phyloP scores from a whole-genome alignment of 2,888 invertebrate genomes.

The Julus scandinavius region DNA sequence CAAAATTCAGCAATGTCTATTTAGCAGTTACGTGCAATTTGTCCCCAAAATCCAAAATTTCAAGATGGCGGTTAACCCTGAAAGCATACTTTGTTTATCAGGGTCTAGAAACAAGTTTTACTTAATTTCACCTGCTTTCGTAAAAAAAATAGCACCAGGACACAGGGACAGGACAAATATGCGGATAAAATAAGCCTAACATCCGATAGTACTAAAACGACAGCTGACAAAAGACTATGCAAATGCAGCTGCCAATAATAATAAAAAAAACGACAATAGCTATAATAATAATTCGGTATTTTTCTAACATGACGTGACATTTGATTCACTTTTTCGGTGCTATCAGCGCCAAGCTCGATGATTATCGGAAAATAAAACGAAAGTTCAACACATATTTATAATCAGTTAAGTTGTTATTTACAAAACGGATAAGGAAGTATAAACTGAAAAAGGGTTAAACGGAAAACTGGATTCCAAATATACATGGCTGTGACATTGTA shows the following conservation, averaged over 20 bases:
- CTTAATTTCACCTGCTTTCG: neutral
- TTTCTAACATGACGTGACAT: neutral
- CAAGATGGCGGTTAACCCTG: no score
- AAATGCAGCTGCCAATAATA: slow-evolving; percentile 9
- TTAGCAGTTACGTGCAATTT: no score
- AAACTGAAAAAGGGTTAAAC: neutral
- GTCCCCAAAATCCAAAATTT: no score
- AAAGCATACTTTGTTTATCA: neutral
- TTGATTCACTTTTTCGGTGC: neutral
- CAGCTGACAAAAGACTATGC: slow-evolving; percentile 5
- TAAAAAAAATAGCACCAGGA: neutral
- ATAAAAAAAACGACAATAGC: slow-evolving; percentile 4
- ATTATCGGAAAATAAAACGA: slow-evolving; percentile 5
- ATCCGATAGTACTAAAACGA: slow-evolving; percentile 24
- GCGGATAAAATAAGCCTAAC: slow-evolving; percentile 11
- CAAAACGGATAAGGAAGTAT: neutral
- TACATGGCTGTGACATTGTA: no score
- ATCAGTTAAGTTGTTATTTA: neutral
- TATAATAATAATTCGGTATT: neutral
- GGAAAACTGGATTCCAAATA: neutral
- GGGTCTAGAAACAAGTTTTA: neutral
- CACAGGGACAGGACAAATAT: neutral
- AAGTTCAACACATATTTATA: neutral
- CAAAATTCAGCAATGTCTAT: no score
- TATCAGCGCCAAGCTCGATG: neutral